A percentile compares a stretch with the other conserved stretches of the same genome.
Evolutionary conservation across 2,113 vertebrate species (phyloP).

Genomic region (Pampusana beccarii): DNA sequence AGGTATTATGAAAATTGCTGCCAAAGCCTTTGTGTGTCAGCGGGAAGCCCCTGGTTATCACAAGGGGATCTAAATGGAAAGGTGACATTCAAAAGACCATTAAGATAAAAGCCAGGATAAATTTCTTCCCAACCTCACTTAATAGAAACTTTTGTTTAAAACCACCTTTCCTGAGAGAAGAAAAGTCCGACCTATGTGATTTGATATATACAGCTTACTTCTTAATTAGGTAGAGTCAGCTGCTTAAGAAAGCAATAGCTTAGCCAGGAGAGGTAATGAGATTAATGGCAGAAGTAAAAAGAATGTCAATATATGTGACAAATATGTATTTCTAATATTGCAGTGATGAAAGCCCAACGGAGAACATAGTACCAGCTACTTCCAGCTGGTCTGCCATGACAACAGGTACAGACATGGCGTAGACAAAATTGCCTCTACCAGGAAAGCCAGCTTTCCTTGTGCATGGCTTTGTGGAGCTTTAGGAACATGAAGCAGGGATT

Average conservation of each 20-base stretch:
- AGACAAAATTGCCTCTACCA: not conserved
- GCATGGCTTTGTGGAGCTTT: not conserved
- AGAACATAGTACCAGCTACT: not conserved
- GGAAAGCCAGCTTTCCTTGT: not conserved
- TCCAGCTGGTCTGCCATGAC: not conserved
- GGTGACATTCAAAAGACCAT: conserved; percentile 60
- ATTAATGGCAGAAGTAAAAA: conserved; percentile 38
- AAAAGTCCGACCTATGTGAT: not conserved
- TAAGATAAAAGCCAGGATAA: conserved; percentile 47
- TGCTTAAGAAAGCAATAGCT: conserved; percentile 28
- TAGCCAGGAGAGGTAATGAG: conserved; percentile 18
- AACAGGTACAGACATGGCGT: not conserved
- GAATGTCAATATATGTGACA: conserved; percentile 15
- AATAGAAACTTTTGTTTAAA: conserved; percentile 31
- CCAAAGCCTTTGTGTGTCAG: conserved; percentile 26
- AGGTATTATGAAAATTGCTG: conserved; percentile 48
- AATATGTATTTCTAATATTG: conserved; percentile 1
- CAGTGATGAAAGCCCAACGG: not conserved
- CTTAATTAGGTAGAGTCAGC: conserved; percentile 12
- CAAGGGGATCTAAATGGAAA: conserved; percentile 43
- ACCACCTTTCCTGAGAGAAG: conserved; percentile 19
- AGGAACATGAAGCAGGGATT: not conserved
- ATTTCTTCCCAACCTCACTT: conserved; percentile 26
- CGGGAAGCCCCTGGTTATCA: conserved; percentile 35
- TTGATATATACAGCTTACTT: not conserved